Evolutionary conservation across 2,888 invertebrate species (phyloP).

Genomic region (Drosophila histrio): DNA sequence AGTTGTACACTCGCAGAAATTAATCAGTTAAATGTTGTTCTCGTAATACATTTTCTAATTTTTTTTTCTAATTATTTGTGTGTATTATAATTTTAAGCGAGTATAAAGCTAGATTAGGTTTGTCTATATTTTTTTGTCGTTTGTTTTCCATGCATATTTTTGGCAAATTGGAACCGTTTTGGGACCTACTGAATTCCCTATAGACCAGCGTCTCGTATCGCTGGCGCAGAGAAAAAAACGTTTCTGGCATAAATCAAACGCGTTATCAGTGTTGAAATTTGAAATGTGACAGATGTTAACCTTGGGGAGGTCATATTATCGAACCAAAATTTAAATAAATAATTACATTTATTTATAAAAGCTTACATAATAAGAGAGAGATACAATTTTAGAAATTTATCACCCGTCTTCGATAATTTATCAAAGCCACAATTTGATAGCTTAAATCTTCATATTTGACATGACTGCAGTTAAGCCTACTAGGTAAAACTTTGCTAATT

Average conservation of each 20-base stretch:
- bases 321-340: conserved; percentile 1
- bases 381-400: not conserved
- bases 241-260: conserved; percentile 30
- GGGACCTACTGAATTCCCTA: conserved; percentile 34
- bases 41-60: not conserved
- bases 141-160: not conserved
- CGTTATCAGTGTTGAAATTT: conserved; percentile 35
- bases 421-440: not conserved
- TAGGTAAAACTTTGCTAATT: not conserved
- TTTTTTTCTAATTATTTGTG: not conserved
- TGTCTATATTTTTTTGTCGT: not conserved
- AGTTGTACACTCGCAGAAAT: conserved; percentile 69
- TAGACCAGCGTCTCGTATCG: conserved; percentile 4
- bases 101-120: not conserved
- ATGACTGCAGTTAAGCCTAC: not conserved
- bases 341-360: not conserved
- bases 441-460: not conserved
- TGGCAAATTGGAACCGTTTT: conserved; percentile 13
- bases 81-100: not conserved
- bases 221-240: not conserved
- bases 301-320: conserved; percentile 31
- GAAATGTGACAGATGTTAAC: conserved; percentile 38
- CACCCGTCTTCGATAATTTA: not conserved
- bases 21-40: conserved; percentile 24
- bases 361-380: not conserved